Percentiles rank a stretch among this genome's conserved stretches.
These are phyloP conservation scores for Melanostigma gelatinosum DNA, from an alignment of 2,113 vertebrate species.

Conservation along the genomic window DNA sequence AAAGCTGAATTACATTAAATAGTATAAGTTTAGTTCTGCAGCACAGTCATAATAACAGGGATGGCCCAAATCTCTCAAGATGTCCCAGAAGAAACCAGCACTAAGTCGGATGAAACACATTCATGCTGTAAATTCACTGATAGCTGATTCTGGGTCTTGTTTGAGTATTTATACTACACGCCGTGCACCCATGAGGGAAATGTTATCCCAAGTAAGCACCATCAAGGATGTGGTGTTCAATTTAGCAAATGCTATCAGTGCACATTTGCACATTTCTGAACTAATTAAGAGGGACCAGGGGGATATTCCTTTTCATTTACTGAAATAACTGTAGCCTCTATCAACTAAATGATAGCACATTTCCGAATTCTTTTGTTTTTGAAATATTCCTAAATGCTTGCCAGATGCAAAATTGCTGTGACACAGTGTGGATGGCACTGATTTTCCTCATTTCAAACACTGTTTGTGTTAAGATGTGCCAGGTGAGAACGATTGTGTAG, in stretches of 20 bases:
- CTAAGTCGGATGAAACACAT: slow-evolving; percentile 13
- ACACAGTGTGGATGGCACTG: not conserved
- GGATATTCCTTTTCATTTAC: slow-evolving; percentile 33
- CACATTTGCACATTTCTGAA: slow-evolving; percentile 49
- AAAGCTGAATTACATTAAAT: slow-evolving; percentile 7
- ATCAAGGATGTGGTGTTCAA: slow-evolving; percentile 38
- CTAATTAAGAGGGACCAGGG: slow-evolving; percentile 46
- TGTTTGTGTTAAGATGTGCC: not conserved
- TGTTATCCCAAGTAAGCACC: slow-evolving; percentile 18
- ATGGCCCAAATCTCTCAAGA: slow-evolving; percentile 21
- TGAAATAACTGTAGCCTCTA: slow-evolving; percentile 36
- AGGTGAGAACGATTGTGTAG: slow-evolving; percentile 8
- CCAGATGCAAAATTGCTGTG: slow-evolving; percentile 42
- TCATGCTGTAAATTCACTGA: slow-evolving; percentile 22
- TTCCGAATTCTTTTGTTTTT: slow-evolving; percentile 18
- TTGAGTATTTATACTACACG: slow-evolving; percentile 13
- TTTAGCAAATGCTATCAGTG: slow-evolving; percentile 45
- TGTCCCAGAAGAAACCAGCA: slow-evolving; percentile 5
- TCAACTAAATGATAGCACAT: slow-evolving; percentile 14
- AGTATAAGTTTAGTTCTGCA: not conserved
- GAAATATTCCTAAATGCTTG: slow-evolving; percentile 12
- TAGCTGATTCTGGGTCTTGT: slow-evolving; percentile 20
- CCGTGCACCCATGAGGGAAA: slow-evolving; percentile 24
- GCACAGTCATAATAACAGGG: not conserved
- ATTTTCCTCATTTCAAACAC: slow-evolving; percentile 17